Evolutionary conservation across 2,888 invertebrate genomes (phyloP).

Genomic region (Ferdinandea cuprea): DNA sequence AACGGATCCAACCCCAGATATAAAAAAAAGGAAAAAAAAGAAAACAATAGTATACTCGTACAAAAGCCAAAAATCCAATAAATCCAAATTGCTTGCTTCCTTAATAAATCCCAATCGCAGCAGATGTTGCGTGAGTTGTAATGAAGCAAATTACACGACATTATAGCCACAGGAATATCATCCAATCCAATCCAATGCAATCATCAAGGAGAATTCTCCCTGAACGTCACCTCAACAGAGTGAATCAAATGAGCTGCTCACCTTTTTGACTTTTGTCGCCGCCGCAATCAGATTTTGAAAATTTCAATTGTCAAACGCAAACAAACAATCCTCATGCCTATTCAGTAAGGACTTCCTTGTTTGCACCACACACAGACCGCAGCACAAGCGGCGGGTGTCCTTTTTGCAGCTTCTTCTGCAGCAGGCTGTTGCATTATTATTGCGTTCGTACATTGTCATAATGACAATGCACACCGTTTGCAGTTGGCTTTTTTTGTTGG

Average conservation of each 20-base stretch:
- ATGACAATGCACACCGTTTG: conserved; percentile 41
- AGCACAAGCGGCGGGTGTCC: conserved; percentile 52
- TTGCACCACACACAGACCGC: conserved; percentile 58
- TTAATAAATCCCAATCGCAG: conserved; percentile 61
- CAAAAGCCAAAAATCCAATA: conserved; percentile 59
- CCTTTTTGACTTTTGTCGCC: conserved; percentile 71
- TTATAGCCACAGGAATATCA: conserved; percentile 60
- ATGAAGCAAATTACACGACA: conserved; percentile 73
- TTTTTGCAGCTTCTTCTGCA: conserved; percentile 68
- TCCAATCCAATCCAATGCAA: not conserved
- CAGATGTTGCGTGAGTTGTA: conserved; percentile 70
- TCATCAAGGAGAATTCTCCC: not conserved
- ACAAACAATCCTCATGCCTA: conserved; percentile 53
- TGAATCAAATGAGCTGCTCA: conserved; percentile 29
- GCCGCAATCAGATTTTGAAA: conserved; percentile 62
- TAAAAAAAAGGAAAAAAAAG: no score
- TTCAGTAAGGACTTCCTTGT: conserved; percentile 52
- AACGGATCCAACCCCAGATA: conserved; percentile 27
- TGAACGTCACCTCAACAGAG: no score
- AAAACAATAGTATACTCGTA: conserved; percentile 24
- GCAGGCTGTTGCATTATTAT: conserved; percentile 68
- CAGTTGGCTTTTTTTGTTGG: conserved; percentile 66
- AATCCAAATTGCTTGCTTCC: conserved; percentile 73
- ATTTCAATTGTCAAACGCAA: conserved; percentile 51
- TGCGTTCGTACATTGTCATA: conserved; percentile 39